Base-by-base conservation (phyloP, 2,797 vertebrate species). In the Odontamblyopus rebecca region DNA sequence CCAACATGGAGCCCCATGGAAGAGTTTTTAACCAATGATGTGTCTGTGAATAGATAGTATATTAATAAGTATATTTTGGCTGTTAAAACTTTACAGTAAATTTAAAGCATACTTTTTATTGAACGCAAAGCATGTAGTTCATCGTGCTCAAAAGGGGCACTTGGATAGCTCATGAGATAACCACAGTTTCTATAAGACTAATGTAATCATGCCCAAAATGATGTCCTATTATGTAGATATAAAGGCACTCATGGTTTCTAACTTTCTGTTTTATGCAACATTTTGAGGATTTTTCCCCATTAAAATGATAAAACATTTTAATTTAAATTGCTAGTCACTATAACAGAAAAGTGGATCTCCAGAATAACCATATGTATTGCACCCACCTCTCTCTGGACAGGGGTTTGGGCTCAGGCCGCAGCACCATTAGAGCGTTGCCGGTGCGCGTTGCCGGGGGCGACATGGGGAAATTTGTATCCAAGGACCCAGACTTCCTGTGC, bases 401-500 rank as follows among this genome's bases (percentile, higher is more conserved):
- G 2, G 95, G 96, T 88, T 98, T 99, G 78, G 96, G 95, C 77
- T 99, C 96, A 2, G 98, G 96, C n/a, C 93, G 92, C 65, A 97
- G 89, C 84, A 96, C 95, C 79, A 96, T 93, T 90, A 96, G 92
- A 41, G 94, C 94, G 67, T 93, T 95, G 77, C 93, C 90, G 0
- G 93, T 81, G 23, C 97, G 95, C 27, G 95, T 94, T 70, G 95
- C 84, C 3, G 96, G 96, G 19, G 97, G 96, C 16, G 96, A 95
- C 85, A 94, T 85, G 26, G 96, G 95, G 88, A 98, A 96, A 93
- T 96, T 97, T 71, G 98, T 96, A 90, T 99, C 97, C 93, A 99
- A 95, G 30, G 98, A 98, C 38, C 98, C 97, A 0, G 96, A 97
- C 91, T 99, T 99, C 77, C 96, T 95, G 95, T 98, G 97, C 84